These are phyloP conservation scores for Anhinga anhinga DNA, from an alignment of 2,113 vertebrate genomes.

Conservation along the genomic window DNA sequence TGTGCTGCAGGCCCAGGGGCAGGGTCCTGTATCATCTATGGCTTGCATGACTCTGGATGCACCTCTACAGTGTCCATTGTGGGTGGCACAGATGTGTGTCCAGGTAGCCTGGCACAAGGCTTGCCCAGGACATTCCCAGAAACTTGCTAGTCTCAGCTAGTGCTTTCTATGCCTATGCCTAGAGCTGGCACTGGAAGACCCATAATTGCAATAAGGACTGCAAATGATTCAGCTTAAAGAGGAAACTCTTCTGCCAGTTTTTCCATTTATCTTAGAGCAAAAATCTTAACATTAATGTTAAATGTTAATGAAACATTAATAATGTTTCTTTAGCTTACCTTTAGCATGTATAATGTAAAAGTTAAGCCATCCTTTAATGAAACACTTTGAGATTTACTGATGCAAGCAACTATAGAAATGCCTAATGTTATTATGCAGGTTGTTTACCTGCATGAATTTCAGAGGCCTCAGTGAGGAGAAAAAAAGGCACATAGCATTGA, in stretches of 20 bases:
- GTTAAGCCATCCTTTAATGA: not conserved
- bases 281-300: not conserved
- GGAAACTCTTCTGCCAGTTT: not conserved
- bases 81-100: not conserved
- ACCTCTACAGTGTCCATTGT: not conserved
- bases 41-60: accelerated
- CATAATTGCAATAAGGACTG: not conserved
- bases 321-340: not conserved
- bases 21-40: not conserved
- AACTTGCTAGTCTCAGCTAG: not conserved
- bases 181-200: not conserved
- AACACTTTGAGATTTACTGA: not conserved
- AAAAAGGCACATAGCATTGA: not conserved
- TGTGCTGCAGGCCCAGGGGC: not conserved
- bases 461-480: not conserved
- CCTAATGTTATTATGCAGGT: not conserved
- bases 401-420: not conserved
- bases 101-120: not conserved
- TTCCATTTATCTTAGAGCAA: not conserved
- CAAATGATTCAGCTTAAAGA: not conserved
- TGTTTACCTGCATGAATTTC: not conserved
- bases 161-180: not conserved
- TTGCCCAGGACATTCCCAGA: not conserved
- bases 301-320: too few species aligned
- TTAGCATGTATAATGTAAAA: not conserved